Evolutionary conservation across 2,113 vertebrate genomes (phyloP), one percentile per base, ranked within the genome.

Genomic region (Cervus canadensis): DNA sequence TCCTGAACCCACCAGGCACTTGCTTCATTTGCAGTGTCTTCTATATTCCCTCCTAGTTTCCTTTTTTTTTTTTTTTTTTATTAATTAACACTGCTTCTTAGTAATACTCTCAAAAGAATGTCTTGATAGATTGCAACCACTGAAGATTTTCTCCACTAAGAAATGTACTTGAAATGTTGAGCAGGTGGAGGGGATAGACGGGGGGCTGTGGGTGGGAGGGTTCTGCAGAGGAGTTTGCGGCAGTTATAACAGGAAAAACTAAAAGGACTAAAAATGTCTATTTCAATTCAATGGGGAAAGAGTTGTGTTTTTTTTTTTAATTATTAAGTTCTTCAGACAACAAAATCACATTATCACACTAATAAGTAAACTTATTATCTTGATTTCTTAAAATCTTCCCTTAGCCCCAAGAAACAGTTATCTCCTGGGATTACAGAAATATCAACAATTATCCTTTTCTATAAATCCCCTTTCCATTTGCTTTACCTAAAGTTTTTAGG

Each of bases 271-370:
- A 71, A 97, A 59, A 13, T 1, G 94, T 25, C 36, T 94, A 78
- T 28, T 93, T 57, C 91, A 60, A 56, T 45, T 88, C 92, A 48
- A 54, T 2, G 91, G 36, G 86, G 59, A 91, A 94, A 96, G 74
- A 50, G 36, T 71, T 36, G 16, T 4, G 6, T 2, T 45, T 60
- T 7, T n/a, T 96, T 94, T 97, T 95, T 78, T 36, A 84, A 92
- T 97, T 95, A 95, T 95, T 88, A 59, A 85, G 62, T 71, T 43
- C 83, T 92, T 94, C 92, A 89, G 82, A 93, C 84, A 96, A 83
- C 21, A 94, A 98, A 96, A 97, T 96, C 45, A 93, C 64, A 98
- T 98, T 98, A 97, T 90, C 97, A 33, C 36, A 64, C 30, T 67
- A 95, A 93, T 87, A 94, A 96, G 48, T 93, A 97, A 95, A n/a